Evolutionary conservation across 2,888 invertebrate genomes (phyloP).

Genomic region (Schizotus pectinicornis): DNA sequence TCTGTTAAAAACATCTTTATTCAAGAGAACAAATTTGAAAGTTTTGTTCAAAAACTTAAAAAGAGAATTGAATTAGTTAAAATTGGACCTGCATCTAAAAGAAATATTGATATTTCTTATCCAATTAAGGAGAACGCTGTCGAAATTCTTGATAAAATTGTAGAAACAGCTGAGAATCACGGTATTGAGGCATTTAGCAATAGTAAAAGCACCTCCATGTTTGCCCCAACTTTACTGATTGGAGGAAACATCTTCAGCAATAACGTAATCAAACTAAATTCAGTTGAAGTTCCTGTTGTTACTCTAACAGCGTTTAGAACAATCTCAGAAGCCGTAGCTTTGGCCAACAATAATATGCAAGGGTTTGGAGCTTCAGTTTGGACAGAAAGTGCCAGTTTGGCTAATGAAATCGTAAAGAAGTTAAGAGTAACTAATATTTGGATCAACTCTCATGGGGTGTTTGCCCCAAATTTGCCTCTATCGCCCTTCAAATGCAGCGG

Average conservation of each 20-base stretch:
- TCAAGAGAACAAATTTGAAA: conserved; percentile 62
- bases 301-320: conserved; percentile 62
- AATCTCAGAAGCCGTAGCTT: conserved; percentile 62
- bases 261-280: conserved; percentile 40
- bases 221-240: conserved; percentile 50
- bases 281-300: conserved; percentile 55
- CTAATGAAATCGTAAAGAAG: conserved; percentile 61
- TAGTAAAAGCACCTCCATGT: conserved; percentile 25
- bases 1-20: conserved; percentile 56
- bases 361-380: conserved; percentile 63
- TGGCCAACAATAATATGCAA: conserved; percentile 63
- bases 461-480: conserved; percentile 60
- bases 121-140: conserved; percentile 43
- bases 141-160: conserved; percentile 38
- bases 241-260: conserved; percentile 45
- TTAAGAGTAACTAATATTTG: conserved; percentile 62
- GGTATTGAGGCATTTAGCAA: conserved; percentile 47
- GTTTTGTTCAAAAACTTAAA: conserved; percentile 59
- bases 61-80: conserved; percentile 40
- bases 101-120: conserved; percentile 58
- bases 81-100: conserved; percentile 56
- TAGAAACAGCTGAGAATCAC: conserved; percentile 40
- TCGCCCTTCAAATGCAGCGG: conserved; percentile 62
- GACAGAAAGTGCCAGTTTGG: conserved; percentile 63
- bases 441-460: conserved; percentile 62